phyloP scores from a whole-genome alignment of 35 echinoderm and acorn worm genomes.

The Ptychodera flava region DNA sequence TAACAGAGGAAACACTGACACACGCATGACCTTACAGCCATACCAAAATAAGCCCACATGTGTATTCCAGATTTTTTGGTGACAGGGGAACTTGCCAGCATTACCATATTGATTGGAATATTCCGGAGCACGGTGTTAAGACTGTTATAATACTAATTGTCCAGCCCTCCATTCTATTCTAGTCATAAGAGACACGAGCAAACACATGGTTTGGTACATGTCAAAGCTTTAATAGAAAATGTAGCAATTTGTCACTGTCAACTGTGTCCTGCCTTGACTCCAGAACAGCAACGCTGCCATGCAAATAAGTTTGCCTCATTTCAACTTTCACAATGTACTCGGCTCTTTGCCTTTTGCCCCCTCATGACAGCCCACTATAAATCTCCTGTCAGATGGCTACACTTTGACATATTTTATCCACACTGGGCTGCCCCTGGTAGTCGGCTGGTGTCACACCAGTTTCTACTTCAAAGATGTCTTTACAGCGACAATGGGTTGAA shows the following conservation, averaged over 20 bases:
- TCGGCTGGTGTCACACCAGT: too few relatives aligned
- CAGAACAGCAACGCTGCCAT: neutral
- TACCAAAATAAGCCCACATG: neutral
- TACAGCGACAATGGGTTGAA: too few relatives aligned
- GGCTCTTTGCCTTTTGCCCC: neutral
- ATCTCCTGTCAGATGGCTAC: neutral
- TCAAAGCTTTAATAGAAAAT: neutral
- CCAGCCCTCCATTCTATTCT: too few relatives aligned
- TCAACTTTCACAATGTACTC: neutral
- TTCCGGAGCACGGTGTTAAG: neutral
- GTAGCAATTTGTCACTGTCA: neutral
- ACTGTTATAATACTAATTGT: neutral
- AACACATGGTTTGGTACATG: neutral
- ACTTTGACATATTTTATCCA: neutral
- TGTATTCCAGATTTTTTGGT: neutral
- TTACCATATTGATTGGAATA: neutral
- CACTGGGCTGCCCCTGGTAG: too few relatives aligned
- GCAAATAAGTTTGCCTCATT: neutral
- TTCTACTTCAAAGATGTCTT: too few relatives aligned
- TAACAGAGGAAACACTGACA: neutral
- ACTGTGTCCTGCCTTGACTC: neutral
- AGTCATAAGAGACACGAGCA: neutral
- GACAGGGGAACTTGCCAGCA: neutral
- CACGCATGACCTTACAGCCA: neutral
- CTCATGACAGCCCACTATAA: neutral